phyloP scores from a whole-genome alignment of 2,113 vertebrate genomes.

The Abramis brama region DNA sequence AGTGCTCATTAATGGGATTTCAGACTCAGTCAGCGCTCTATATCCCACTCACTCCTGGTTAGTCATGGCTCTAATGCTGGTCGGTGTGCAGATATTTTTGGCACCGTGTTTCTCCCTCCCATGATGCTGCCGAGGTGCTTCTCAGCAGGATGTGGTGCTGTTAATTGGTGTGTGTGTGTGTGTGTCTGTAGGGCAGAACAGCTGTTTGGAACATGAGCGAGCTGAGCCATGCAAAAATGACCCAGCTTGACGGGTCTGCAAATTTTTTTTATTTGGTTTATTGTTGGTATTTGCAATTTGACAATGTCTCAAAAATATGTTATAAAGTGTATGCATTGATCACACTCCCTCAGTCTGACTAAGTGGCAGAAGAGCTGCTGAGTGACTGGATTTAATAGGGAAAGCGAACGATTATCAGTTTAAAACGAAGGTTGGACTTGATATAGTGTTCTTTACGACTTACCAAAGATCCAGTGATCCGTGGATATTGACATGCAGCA shows the following conservation, averaged over 20 bases:
- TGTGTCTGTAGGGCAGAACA: slow-evolving; percentile 37
- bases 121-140: slow-evolving; percentile 50
- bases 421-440: too few relatives aligned
- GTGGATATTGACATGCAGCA: too few relatives aligned
- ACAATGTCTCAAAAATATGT: too few relatives aligned
- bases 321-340: too few relatives aligned
- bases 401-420: too few relatives aligned
- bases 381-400: too few relatives aligned
- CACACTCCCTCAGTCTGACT: too few relatives aligned
- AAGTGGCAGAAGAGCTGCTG: too few relatives aligned
- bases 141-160: slow-evolving; percentile 50
- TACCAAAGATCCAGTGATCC: too few relatives aligned
- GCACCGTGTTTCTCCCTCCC: slow-evolving; percentile 45
- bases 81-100: slow-evolving; percentile 55
- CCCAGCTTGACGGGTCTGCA: slow-evolving; percentile 14
- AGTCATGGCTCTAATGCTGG: slow-evolving; percentile 45
- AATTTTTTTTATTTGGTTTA: not conserved
- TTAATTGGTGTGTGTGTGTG: slow-evolving; percentile 50
- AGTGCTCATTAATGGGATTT: slow-evolving; percentile 31
- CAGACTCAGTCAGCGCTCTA: slow-evolving; percentile 17
- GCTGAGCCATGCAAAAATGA: slow-evolving; percentile 50
- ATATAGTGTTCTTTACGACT: too few relatives aligned
- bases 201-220: slow-evolving; percentile 46
- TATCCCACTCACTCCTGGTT: slow-evolving; percentile 43
- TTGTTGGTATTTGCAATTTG: not conserved